Conservation (phyloP, 2,797 vertebrate species). For the Anas acuta region DNA sequence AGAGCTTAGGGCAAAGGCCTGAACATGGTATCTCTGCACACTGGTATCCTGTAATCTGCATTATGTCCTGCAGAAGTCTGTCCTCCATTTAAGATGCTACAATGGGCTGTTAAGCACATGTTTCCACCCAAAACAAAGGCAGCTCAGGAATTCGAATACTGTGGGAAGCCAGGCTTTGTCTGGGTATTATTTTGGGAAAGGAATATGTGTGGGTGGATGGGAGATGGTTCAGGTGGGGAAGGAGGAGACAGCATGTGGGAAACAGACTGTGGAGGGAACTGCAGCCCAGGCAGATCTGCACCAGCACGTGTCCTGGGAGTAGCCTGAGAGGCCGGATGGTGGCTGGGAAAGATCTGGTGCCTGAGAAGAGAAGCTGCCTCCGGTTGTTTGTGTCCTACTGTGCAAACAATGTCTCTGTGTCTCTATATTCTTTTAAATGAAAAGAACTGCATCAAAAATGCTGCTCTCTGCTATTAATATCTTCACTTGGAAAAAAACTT, state of each 20-base stretch:
- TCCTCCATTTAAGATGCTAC: background rate
- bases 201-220: background rate
- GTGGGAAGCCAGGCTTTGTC: constrained; percentile 34
- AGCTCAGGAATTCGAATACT: constrained; percentile 28
- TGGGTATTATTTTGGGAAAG: constrained; percentile 41
- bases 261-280: background rate
- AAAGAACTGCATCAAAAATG: constrained; percentile 32
- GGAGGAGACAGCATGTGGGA: background rate
- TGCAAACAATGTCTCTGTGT: background rate
- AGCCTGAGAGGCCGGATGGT: background rate
- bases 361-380: constrained; percentile 34
- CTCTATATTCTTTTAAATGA: constrained; percentile 41
- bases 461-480: constrained; percentile 45
- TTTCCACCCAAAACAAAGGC: constrained; percentile 44
- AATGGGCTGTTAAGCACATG: background rate
- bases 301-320: background rate
- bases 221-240: constrained; percentile 39
- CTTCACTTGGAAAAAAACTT: constrained; percentile 21
- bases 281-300: background rate
- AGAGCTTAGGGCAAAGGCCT: background rate
- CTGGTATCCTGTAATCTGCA: background rate
- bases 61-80: background rate
- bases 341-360: constrained; percentile 15
- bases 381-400: constrained; percentile 19
- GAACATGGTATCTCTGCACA: background rate